These are phyloP conservation scores for Bibio marci DNA, from an alignment of 2,888 invertebrate species.

Conservation along the genomic window DNA sequence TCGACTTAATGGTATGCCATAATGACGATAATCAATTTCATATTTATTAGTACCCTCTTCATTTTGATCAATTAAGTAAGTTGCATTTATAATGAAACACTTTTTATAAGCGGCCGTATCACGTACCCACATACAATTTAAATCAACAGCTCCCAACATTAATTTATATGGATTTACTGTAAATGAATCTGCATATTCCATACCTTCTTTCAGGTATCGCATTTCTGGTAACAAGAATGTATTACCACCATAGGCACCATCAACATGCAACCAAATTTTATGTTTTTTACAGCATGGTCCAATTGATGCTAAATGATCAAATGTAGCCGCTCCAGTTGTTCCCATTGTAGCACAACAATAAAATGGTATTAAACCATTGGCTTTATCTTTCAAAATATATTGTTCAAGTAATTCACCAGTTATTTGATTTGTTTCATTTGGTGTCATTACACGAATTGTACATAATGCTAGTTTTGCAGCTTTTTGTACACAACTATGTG, in stretches of 20 bases:
- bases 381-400: slow-evolving; percentile 3
- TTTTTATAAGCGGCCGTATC: slow-evolving; percentile 1
- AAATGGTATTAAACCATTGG: slow-evolving; percentile 6
- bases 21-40: slow-evolving; percentile 51
- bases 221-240: slow-evolving; percentile 6
- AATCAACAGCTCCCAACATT: slow-evolving; percentile 4
- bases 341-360: slow-evolving; percentile 5
- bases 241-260: slow-evolving; percentile 7
- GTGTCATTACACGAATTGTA: slow-evolving; percentile 43
- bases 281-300: slow-evolving; percentile 4
- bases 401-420: slow-evolving; percentile 3
- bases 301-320: slow-evolving; percentile 5
- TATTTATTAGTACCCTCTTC: slow-evolving; percentile 33
- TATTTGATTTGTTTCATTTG: slow-evolving; percentile 39
- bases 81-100: background rate
- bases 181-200: slow-evolving; percentile 7
- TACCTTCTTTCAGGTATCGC: background rate
- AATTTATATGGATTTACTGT: slow-evolving; percentile 8
- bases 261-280: slow-evolving; percentile 7
- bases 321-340: slow-evolving; percentile 6
- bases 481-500: slow-evolving; percentile 4
- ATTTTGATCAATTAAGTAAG: background rate
- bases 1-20: slow-evolving; percentile 71
- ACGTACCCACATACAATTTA: slow-evolving; percentile 5
- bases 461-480: background rate